Conservation (phyloP, 2,888 invertebrate genomes). For the Troglohyphantes excavatus region DNA sequence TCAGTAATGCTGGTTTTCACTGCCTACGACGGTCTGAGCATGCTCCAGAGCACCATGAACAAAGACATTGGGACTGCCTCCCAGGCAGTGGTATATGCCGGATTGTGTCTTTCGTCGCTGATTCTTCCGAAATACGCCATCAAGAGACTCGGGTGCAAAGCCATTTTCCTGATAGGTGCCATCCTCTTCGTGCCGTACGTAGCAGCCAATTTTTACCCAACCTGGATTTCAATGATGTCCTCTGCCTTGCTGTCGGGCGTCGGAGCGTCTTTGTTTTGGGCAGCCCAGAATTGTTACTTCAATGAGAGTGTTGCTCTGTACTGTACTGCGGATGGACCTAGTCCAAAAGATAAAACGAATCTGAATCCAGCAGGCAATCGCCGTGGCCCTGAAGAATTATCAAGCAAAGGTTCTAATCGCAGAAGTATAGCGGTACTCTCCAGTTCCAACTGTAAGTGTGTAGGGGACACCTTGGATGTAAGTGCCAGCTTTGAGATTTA, state of each 20-base stretch:
- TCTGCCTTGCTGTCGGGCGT: constrained; percentile 95
- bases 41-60: constrained; percentile 95
- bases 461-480: neutral
- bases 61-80: constrained; percentile 94
- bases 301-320: constrained; percentile 96
- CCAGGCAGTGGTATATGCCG: constrained; percentile 94
- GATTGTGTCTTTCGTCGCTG: constrained; percentile 96
- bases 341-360: neutral
- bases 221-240: constrained; percentile 92
- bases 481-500: neutral
- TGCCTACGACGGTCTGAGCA: constrained; percentile 96
- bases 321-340: neutral
- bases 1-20: constrained; percentile 95
- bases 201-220: constrained; percentile 95
- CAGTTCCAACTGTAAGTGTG: neutral
- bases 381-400: neutral
- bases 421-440: neutral
- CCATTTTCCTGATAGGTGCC: constrained; percentile 96
- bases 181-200: constrained; percentile 97
- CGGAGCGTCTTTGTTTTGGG: constrained; percentile 98
- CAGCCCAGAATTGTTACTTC: constrained; percentile 98
- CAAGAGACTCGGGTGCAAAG: constrained; percentile 96
- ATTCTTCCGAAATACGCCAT: constrained; percentile 96
- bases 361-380: neutral
- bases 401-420: neutral